Conservation (phyloP, 2,888 invertebrate species). For the Leptopilina drosophilae region DNA sequence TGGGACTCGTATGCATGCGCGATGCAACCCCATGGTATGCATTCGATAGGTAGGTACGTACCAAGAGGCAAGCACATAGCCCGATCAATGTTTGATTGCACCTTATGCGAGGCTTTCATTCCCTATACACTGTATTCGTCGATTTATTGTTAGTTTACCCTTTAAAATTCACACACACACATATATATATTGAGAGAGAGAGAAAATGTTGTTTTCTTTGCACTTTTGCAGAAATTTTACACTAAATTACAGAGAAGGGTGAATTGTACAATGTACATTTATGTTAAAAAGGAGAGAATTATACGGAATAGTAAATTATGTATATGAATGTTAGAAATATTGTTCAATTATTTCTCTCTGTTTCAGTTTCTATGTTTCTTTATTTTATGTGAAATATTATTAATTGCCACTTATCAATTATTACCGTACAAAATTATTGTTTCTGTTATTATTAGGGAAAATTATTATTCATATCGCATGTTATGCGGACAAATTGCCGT, state of each 20-base stretch:
- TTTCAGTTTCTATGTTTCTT: neutral
- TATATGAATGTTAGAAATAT: too few relatives aligned
- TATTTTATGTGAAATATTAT: neutral
- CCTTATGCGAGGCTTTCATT: slow-evolving; percentile 59
- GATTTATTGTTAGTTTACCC: slow-evolving; percentile 32
- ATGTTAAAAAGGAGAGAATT: neutral
- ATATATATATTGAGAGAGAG: neutral
- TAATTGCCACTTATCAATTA: slow-evolving; percentile 9
- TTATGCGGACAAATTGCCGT: neutral
- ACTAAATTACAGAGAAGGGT: neutral
- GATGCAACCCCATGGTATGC: slow-evolving; percentile 69
- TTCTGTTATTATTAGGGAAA: slow-evolving; percentile 1
- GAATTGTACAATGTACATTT: neutral
- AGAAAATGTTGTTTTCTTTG: slow-evolving; percentile 10
- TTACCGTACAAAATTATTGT: slow-evolving; percentile 3
- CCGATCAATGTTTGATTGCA: slow-evolving; percentile 60
- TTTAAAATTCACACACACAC: neutral
- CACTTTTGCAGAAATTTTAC: neutral
- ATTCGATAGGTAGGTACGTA: slow-evolving; percentile 69
- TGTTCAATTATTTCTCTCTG: neutral
- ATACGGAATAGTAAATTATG: neutral
- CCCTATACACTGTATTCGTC: slow-evolving; percentile 42
- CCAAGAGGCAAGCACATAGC: slow-evolving; percentile 59
- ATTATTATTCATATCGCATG: slow-evolving; percentile 3
- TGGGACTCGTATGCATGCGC: slow-evolving; percentile 67